A percentile compares a stretch with the other conserved stretches of the same genome.
phyloP scores from a whole-genome alignment of 1,140 invertebrate species.

The Drosophila littoralis region DNA sequence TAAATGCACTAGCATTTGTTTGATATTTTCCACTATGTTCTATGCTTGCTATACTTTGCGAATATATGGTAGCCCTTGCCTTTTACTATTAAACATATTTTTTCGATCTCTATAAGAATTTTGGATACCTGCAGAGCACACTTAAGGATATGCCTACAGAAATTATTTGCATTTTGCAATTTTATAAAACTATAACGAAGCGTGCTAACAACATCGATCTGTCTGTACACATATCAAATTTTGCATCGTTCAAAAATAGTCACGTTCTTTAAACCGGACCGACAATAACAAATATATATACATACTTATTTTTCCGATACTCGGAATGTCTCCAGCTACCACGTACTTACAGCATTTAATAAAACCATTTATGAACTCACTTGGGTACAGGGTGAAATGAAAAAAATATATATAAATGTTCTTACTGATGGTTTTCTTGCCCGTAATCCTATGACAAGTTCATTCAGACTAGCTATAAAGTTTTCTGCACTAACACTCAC shows the following conservation, averaged over 20 bases:
- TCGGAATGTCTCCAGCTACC: neutral
- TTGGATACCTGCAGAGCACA: too few species aligned
- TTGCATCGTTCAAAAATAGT: neutral
- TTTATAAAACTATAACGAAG: too few species aligned
- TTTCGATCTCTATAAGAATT: too few species aligned
- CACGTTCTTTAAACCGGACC: neutral
- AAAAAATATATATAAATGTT: conserved; percentile 7
- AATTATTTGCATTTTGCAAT: too few species aligned
- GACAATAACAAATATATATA: neutral
- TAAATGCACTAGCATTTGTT: too few species aligned
- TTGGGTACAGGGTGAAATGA: conserved; percentile 12
- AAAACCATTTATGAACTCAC: neutral
- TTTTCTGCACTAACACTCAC: conserved; percentile 5
- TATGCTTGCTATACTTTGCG: too few species aligned
- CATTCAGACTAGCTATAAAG: neutral
- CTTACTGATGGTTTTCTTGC: neutral
- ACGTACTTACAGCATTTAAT: neutral
- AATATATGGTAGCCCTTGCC: too few species aligned
- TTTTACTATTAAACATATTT: too few species aligned
- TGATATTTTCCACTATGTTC: too few species aligned
- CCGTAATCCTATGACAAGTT: neutral
- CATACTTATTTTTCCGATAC: neutral
- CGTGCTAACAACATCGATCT: neutral
- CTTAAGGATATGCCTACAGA: too few species aligned
- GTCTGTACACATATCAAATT: neutral